Base-by-base conservation (phyloP, 2,888 invertebrate genomes). In the Polyploca ridens region DNA sequence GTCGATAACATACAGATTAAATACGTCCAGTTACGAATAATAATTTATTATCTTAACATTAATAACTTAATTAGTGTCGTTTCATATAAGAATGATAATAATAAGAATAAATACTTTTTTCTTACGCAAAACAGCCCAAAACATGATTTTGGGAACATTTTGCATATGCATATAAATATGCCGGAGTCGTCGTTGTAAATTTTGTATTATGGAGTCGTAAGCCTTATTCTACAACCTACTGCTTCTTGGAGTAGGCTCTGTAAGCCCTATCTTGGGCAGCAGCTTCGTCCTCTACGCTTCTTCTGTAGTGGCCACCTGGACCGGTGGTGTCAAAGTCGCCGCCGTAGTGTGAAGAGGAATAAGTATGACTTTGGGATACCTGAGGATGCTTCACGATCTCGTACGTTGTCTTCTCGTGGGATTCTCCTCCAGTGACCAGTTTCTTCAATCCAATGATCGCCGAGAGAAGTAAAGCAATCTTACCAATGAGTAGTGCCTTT, bases 381-480 rank as follows among this genome's bases (percentile, higher is more conserved):
- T 97, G 96, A n/a, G 97, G 98, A 88, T 97, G 96, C 85, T 97
- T 97, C 64, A 98, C 96, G 74, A 98, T 97, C 89, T 98, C 97
- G 74, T 97, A 96, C 6, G 97, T 97, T 0, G 97, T 97, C 87
- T 97, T 97, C 79, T 97, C 97, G 67, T 96, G 95, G 19, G 96
- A 95, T 70, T 96, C 96, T 62, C 94, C 94, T 33, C 92, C 88
- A 7, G 96, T 95, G 38, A 97, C 95, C 44, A 98, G 91, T 78
- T 97, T 97, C 93, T 97, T 97, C 64, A 98, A 90, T 0, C 97
- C 97, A 74, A 98, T 96, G 71, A 98, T 96, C 33, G 96, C 96
- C 70, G 97, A 96, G 65, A 98, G 93, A 66, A 97, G 94, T 41
- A 98, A 90, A 38, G 98, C 98, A 84, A 98, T 97, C 93, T 98